These are phyloP conservation scores for Sebastes taczanowskii DNA, from an alignment of 2,797 vertebrate species.

Conservation along the genomic window DNA sequence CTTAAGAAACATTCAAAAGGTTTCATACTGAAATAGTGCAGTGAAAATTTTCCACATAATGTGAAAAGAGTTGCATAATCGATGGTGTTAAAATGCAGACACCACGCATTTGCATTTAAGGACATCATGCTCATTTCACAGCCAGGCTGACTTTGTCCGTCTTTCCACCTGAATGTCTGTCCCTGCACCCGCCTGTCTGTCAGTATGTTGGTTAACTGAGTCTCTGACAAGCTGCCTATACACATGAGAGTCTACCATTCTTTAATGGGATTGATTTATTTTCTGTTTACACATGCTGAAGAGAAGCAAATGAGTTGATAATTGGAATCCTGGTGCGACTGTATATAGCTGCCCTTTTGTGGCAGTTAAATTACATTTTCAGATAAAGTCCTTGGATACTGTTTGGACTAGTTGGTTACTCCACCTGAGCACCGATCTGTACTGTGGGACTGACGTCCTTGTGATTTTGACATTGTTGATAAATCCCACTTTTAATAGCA, in stretches of 20 bases:
- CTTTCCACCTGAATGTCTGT: background rate
- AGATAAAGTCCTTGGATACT: background rate
- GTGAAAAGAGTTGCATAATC: conserved; percentile 22
- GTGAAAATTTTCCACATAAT: background rate
- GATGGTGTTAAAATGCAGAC: conserved; percentile 17
- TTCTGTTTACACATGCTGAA: background rate
- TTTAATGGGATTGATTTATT: background rate
- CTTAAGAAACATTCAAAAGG: background rate
- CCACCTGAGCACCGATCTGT: background rate
- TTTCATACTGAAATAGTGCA: background rate
- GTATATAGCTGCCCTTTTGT: background rate
- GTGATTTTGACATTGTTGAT: background rate
- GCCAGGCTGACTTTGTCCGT: background rate
- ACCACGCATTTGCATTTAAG: conserved; percentile 24
- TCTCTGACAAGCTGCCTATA: background rate
- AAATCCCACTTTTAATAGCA: background rate
- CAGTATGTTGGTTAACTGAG: background rate
- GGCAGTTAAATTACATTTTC: background rate
- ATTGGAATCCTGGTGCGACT: background rate
- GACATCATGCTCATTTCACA: conserved; percentile 26
- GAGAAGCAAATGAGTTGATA: background rate
- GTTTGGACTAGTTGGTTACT: background rate
- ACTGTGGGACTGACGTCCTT: background rate
- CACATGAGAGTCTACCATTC: background rate
- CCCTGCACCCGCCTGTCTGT: background rate